Base-by-base conservation (phyloP, 2,888 invertebrate genomes). In the Mamestra brassicae region DNA sequence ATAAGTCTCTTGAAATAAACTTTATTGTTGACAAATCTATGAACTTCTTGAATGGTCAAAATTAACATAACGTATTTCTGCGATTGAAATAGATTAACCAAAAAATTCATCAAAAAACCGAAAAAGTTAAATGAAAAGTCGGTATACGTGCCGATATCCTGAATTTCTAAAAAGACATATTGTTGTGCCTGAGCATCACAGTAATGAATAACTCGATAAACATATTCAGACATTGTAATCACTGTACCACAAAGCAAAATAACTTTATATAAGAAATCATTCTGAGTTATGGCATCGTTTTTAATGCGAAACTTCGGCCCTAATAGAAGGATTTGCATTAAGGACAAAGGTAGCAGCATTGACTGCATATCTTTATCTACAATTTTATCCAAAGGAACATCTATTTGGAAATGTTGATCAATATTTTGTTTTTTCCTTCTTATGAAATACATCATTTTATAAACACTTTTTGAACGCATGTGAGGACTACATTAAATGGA, bases 281-380 rank as follows among this genome's bases (percentile, higher is more conserved):
- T 74, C 62, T 47, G 13, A 47, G 2, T 50, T 38, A 74, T 38
- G 3, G 50, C 3, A 55, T 55, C 5, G 5, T 62, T 55, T 38
- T 74, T 73, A 0, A 74, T 62, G 1, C 74, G 61, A 55, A 47
- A 62, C 10, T 74, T 74, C 4, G 73, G 74, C 17, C 13, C 13
- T 38, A 74, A 57, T 10, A 55, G 0, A 11, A 47, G 5, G 0
- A 13, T 38, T 47, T 74, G 61, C 3, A 26, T 54, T 13, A 74
- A 17, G 2, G 26, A 34, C 1, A 74, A 38, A 11, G 73, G 73
- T 3, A 45, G 17, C 4, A 74, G 13, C 36, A 74, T 74, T 2
- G 47, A 36, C 5, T 74, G 61, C 10, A 74, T 36, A n/a, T 62
- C 74, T 74, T 74, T 55, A 26, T 74, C 74, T 7, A 74, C 17